Evolutionary conservation across 2,888 invertebrate genomes (phyloP), one percentile per base, ranked within the genome.

Genomic region (Euzophera pinguis): DNA sequence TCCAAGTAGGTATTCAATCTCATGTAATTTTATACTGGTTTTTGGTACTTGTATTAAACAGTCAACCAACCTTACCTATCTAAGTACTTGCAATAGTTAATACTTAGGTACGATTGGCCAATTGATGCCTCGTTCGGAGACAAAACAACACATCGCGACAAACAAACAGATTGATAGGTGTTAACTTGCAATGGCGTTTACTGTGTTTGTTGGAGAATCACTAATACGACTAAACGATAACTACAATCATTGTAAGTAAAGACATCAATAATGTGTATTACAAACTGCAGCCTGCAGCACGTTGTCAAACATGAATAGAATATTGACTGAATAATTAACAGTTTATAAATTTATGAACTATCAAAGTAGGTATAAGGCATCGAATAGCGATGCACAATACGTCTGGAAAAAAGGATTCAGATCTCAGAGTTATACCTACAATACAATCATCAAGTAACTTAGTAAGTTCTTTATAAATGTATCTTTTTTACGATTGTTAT

Each of bases 141-240:
- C 32, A 45, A 45, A 14, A 29, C 32, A 34, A 32, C 10, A 10
- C 32, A 16, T 45, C 16, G 45, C 32, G 29, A 34, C 17, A 34
- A 34, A 45, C 45, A 45, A 45, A 5, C 45, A 29, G 10, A 32
- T 29, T 43, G 42, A 43, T 50, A 43, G 37, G 29, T 27, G 43
- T 38, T 45, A 49, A 52, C 47, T 38, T 22, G 35, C 34, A 17
- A 17, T 32, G 35, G 9, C 32, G 45, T 45, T 45, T 45, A 29
- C 45, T 34, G 34, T 53, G 55, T 47, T n/a, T 54, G 56, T 43
- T 43, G 12, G n/a, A 13, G 17, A 41, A 17, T 17, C 41, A 17
- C 41, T 41, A n/a, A 41, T 17, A 32, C 32, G 10, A 6, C 7
- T 32, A 6, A 32, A 32, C 32, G 32, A 32, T 32, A 32, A 9